Base-by-base conservation (phyloP, 2,113 vertebrate genomes). In the Paramormyrops kingsleyae region DNA sequence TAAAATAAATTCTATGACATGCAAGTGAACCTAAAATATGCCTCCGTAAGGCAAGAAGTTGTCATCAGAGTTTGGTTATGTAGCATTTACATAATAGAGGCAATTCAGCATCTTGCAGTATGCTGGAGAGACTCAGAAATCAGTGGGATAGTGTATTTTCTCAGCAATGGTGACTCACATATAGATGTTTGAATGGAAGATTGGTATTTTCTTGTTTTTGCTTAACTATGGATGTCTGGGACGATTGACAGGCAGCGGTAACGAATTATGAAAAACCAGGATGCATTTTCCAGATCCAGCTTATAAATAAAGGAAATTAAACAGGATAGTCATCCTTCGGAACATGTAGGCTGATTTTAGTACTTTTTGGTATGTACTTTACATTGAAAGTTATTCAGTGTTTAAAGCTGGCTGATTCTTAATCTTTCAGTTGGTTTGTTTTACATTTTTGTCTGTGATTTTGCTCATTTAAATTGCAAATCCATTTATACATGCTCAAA, bases 131-230 rank as follows among this genome's bases (percentile, higher is more conserved):
- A 46, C 17, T 39, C 49, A 52, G 74, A 53, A 83, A 89, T 56
- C 50, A 59, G 70, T 89, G 77, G 13, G 13, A 13, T 42, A 44
- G 74, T 89, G 35, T 21, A 42, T 47, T 52, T 46, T 89, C 88
- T 80, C 70, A 27, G 62, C 59, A 74, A 88, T 21, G 47, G 66
- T 89, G 90, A 92, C 59, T 92, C 87, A 88, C 27, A 7, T 87
- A 46, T 49, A 59, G 62, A 44, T 83, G 74, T 88, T 90, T 27
- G 53, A 91, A 87, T 80, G 84, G 56, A 83, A 88, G 90, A 83
- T 62, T 89, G 89, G 88, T 59, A 89, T 91, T 89, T 92, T 88
- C 62, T 46, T 77, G 77, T 49, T 88, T 80, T 80, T 86, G 35
- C 66, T 49, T 47, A 44, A 46, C 39, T 44, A 44, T 52, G 12